Evolutionary conservation across 1,140 invertebrate species (phyloP), one percentile per base, ranked within the genome.

Genomic region (Pararge aegeria): DNA sequence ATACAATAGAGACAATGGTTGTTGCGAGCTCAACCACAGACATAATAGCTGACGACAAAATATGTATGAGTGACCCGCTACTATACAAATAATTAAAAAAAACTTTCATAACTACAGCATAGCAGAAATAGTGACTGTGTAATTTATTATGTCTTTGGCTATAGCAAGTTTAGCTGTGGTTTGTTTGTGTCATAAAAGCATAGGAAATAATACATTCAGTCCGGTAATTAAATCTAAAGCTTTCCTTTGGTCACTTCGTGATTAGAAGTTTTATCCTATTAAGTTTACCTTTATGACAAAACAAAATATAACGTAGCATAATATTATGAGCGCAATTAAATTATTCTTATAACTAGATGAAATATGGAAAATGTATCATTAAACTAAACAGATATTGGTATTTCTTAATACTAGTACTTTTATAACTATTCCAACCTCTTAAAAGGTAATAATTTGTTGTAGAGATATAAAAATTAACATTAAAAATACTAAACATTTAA

Each of bases 1-100:
- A 27, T 9, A 49, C 46, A 49, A 49, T 49, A 9, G 46, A 49
- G 21, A 49, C 46, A 49, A 49, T 29, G 21, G 24, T n/a, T 49
- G 4, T 16, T 27, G 19, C 21, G 7, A 16, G 38, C 19, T 46
- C 42, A 6, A 46, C 42, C 42, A 46, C 16, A 49, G n/a, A 49
- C 21, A 49, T 49, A 49, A 49, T 49, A 15, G 18, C 20, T 1
- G 12, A 29, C 12, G 27, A 29, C 19, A 16, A 49, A 49, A 34
- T 12, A 34, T 20, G 2, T 42, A 7, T 21, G 42, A 46, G 46
- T 2, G 9, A 27, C 5, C 19, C 20, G 19, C 10, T 42, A 42
- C 38, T 12, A 12, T 12, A 37, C 7, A 37, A 37, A 12, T 12
- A n/a, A 5, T 40, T 6, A 18, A 7, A 16, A 18, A 15, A 40